Evolutionary conservation across 2,888 invertebrate species (phyloP), one percentile per base, ranked within the genome.

Genomic region (Ormyrus nitidulus): DNA sequence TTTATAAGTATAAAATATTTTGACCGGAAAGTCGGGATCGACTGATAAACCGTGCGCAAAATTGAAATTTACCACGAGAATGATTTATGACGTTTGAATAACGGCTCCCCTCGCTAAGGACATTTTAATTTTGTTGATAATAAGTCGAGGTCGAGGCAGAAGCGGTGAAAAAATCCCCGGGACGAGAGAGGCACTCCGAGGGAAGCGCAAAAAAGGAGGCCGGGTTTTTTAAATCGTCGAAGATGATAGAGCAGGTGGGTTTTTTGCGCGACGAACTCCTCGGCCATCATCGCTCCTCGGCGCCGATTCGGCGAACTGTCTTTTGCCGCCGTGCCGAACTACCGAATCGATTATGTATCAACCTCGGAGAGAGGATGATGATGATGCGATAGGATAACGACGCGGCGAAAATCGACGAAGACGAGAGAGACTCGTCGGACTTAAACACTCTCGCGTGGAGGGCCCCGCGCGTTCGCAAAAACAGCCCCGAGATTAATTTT

Each of bases 221-320:
- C 11, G n/a, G 19, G 7, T 61, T 46, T 62, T 51, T 53, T 68
- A 58, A 69, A 62, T 73, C 34, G 66, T 19, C 11, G 53, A 66
- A 46, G 77, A 77, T 74, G 74, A 73, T 77, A 61, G 74, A 77
- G 81, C 81, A 81, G 74, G 81, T 77, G 74, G 0, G 49, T 64
- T 81, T 73, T 75, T 75, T 62, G 73, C 65, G 19, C 58, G n/a
- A 46, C 61, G 34, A 64, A 56, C 44, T 51, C 53, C 7, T 9
- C 13, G 44, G 13, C 61, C 34, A 44, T 48, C 61, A 44, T 51
- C 19, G 44, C 4, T 34, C 34, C 34, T 34, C 34, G 34, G 34
- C 6, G n/a, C 7, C 7, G 49, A 61, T 62, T 70, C 58, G 64
- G 34, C 54, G 58, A 61, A 73, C 19, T 64, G 49, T 56, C 34